phyloP scores from a whole-genome alignment of 2,888 invertebrate genomes.

The Dioctria rufipes region DNA sequence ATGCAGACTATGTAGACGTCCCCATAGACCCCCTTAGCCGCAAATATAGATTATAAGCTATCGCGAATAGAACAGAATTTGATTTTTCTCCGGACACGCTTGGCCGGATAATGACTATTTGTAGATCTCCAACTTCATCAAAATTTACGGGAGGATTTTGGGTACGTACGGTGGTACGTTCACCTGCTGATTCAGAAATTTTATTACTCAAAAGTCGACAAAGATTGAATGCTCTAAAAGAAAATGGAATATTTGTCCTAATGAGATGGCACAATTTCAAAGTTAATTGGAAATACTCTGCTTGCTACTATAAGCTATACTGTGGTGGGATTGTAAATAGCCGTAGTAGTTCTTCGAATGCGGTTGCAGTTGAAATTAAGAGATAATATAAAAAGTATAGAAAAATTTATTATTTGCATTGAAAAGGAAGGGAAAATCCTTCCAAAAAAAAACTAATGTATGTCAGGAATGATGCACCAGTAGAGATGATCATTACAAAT shows the following conservation, averaged over 20 bases:
- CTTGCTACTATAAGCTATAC: no score
- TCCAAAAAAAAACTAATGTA: no score
- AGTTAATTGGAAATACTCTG: not conserved
- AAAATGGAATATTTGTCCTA: constrained; percentile 1
- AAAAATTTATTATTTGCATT: no score
- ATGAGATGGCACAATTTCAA: not conserved
- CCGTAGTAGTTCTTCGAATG: no score
- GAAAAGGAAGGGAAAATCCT: no score
- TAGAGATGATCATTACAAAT: no score
- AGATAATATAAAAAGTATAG: no score
- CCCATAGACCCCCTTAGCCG: not conserved
- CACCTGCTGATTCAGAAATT: constrained; percentile 57
- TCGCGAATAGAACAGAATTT: constrained; percentile 5
- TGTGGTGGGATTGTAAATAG: no score
- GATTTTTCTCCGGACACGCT: not conserved
- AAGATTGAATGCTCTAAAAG: not conserved
- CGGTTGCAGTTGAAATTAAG: no score
- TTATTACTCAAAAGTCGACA: constrained; percentile 17
- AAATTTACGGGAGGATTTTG: constrained; percentile 55
- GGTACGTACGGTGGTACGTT: constrained; percentile 46
- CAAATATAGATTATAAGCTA: no score
- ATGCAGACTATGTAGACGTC: constrained; percentile 10
- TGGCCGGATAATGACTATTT: constrained; percentile 55
- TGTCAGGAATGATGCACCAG: no score
- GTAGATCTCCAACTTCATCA: constrained; percentile 55